Percentiles rank a stretch among this genome's conserved stretches.
These are phyloP conservation scores for Oceanodroma tethys DNA, from an alignment of 2,113 vertebrate species.

Conservation along the genomic window DNA sequence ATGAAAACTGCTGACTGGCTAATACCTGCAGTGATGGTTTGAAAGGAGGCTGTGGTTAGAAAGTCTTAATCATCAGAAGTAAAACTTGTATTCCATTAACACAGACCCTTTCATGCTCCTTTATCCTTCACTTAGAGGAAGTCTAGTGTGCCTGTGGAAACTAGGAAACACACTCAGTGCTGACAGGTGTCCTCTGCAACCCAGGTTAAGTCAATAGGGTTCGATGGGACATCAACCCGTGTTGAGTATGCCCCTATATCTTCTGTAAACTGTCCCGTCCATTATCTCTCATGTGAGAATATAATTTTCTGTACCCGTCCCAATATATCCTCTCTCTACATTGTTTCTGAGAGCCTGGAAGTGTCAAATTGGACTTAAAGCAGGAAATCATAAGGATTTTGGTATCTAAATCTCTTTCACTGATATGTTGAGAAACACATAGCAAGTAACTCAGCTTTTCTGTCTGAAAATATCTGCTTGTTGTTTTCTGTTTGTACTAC, in stretches of 20 bases:
- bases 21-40: background rate
- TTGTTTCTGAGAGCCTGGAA: background rate
- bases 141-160: background rate
- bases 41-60: background rate
- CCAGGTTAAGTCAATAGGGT: background rate
- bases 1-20: constrained; percentile 13
- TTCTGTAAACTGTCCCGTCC: background rate
- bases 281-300: background rate
- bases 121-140: background rate
- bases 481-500: background rate
- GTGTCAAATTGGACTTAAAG: background rate
- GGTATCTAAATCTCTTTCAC: background rate
- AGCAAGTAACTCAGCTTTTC: background rate
- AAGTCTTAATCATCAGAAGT: background rate
- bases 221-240: background rate
- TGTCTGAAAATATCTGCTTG: background rate
- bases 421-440: background rate
- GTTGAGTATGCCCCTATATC: background rate
- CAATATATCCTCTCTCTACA: background rate
- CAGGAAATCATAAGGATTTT: background rate
- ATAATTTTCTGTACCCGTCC: background rate
- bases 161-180: background rate
- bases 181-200: background rate
- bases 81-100: background rate
- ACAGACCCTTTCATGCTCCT: background rate